Base-by-base conservation (phyloP, 2,888 invertebrate species). In the Scaptomyza reducta region DNA sequence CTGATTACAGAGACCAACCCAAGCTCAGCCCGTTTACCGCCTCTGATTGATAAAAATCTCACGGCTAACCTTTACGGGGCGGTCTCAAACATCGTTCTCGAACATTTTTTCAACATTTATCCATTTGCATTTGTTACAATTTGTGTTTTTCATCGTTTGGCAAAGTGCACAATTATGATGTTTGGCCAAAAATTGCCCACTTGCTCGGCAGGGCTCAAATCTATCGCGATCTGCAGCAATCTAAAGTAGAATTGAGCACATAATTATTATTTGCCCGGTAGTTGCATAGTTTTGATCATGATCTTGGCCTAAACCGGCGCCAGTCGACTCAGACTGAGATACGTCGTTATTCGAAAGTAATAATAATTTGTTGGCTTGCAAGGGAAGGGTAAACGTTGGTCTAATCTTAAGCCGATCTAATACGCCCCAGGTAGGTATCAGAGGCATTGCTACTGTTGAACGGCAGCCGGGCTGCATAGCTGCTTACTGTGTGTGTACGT, bases 351-450 rank as follows among this genome's bases (percentile, higher is more conserved):
- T 6, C 1, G n/a, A 53, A 58, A 50, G 50, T 69, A 78, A 69
- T 87, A 53, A 74, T 87, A 57, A 70, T 69, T 62, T 29, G 33
- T 60, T 61, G 44, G 45, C 47, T 61, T 33, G 29, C 6, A 41
- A 38, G 33, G 53, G 63, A 82, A 85, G 87, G 88, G 84, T 88
- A 70, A 66, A 59, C 40, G 49, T 49, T n/a, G 11, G n/a, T 33
- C 50, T 56, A 42, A 85, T 89, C 89, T 74, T 89, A 89, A 88
- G 77, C 84, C 68, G 89, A 85, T 85, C 84, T 84, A 82, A 78
- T 89, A 67, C 82, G 35, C 55, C 56, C 62, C 67, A 60, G 70
- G 72, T 78, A 87, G 74, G 51, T 63, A 77, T 72, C 81, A 47
- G n/a, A 56, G 55, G 55, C 25, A 74, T 27, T 13, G 81, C 84